Evolutionary conservation across 2,888 invertebrate genomes (phyloP).

Genomic region (Portevinia maculata): DNA sequence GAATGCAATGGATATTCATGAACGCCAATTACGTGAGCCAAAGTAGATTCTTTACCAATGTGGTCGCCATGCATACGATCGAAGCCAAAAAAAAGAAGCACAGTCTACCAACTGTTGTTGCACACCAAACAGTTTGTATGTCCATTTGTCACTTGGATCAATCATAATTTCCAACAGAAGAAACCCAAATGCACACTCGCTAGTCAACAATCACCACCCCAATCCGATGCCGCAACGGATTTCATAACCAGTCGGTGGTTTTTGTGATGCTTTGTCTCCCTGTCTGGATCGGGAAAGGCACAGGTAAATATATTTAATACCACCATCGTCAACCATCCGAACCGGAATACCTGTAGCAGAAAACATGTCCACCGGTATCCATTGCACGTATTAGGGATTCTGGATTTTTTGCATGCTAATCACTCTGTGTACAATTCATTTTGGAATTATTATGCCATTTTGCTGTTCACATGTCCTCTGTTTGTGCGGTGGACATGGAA

Average conservation of each 20-base stretch:
- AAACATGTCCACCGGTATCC: constrained; percentile 72
- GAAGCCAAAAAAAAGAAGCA: constrained; percentile 24
- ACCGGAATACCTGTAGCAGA: constrained; percentile 69
- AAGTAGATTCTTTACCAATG: constrained; percentile 69
- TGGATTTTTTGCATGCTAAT: constrained; percentile 77
- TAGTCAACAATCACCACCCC: too few species aligned
- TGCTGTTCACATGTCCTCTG: constrained; percentile 7
- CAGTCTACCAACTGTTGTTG: constrained; percentile 43
- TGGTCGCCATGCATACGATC: constrained; percentile 42
- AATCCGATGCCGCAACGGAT: constrained; percentile 39
- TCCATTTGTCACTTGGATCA: constrained; percentile 53
- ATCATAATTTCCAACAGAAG: constrained; percentile 42
- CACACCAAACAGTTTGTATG: constrained; percentile 23
- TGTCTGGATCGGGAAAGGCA: constrained; percentile 21
- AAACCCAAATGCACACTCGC: constrained; percentile 3
- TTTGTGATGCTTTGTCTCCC: constrained; percentile 12
- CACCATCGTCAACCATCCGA: constrained; percentile 11
- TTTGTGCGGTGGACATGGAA: constrained; percentile 30
- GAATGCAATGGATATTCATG: constrained; percentile 76
- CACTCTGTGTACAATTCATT: constrained; percentile 76
- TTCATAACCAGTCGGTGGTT: constrained; percentile 56
- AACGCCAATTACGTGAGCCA: constrained; percentile 77
- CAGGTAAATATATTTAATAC: constrained; percentile 72
- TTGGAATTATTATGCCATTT: constrained; percentile 71
- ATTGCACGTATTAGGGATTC: constrained; percentile 77